Evolutionary conservation across 2,888 invertebrate genomes (phyloP).

Genomic region (Drosophila silvestris): DNA sequence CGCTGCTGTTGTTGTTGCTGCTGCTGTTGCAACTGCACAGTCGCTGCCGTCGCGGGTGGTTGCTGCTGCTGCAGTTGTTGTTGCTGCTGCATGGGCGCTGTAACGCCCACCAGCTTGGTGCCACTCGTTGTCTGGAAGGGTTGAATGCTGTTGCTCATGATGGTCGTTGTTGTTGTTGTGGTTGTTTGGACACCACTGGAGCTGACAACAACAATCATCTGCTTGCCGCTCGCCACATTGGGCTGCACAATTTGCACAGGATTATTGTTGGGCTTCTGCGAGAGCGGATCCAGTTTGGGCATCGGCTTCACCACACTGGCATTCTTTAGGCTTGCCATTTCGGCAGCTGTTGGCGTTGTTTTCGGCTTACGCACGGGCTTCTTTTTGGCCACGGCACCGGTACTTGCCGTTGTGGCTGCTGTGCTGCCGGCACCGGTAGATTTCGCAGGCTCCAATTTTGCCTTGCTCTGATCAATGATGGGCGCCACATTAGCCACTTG

Average conservation of each 20-base stretch:
- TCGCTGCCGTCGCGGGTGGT: conserved; percentile 29
- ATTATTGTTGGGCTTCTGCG: conserved; percentile 84
- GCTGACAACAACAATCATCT: conserved; percentile 70
- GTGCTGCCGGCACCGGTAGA: conserved; percentile 12
- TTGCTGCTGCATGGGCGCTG: conserved; percentile 85
- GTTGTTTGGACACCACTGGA: conserved; percentile 65
- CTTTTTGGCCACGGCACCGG: conserved; percentile 79
- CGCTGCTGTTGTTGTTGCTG: conserved; percentile 65
- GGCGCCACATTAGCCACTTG: conserved; percentile 85
- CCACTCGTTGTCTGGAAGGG: conserved; percentile 84
- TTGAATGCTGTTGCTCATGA: conserved; percentile 82
- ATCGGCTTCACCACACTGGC: conserved; percentile 84
- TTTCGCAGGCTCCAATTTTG: conserved; percentile 73
- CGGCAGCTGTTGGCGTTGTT: conserved; percentile 78
- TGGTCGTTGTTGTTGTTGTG: conserved; percentile 71
- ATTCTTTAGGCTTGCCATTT: conserved; percentile 80
- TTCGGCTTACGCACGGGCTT: conserved; percentile 82
- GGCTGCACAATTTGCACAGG: conserved; percentile 85
- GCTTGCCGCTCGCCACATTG: conserved; percentile 83
- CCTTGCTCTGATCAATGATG: conserved; percentile 85
- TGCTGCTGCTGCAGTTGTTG: conserved; percentile 54
- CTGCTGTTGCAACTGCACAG: conserved; percentile 58
- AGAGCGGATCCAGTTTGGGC: conserved; percentile 84
- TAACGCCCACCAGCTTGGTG: conserved; percentile 84
- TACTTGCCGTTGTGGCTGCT: conserved; percentile 55